phyloP scores from a whole-genome alignment of 2,888 invertebrate genomes.

The Zygothrica quintamaculata region DNA sequence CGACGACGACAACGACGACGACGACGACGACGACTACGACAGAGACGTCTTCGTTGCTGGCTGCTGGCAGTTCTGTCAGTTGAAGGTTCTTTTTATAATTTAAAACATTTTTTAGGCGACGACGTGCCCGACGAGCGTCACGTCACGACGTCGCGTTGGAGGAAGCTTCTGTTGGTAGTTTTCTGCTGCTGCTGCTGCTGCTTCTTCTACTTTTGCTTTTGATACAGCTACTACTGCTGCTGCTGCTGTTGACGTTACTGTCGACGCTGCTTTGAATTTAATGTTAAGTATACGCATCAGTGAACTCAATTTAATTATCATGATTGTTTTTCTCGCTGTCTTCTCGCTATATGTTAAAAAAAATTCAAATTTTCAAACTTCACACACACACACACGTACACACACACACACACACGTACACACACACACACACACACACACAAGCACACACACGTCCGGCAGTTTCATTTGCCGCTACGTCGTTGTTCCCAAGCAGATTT shows the following conservation, averaged over 20 bases:
- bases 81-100: conserved; percentile 71
- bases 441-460: conserved; percentile 30
- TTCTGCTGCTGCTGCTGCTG: conserved; percentile 9
- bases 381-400: conserved; percentile 53
- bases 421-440: neutral
- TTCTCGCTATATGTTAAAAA: conserved; percentile 48
- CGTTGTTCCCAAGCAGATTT: conserved; percentile 63
- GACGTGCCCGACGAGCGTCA: conserved; percentile 23
- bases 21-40: conserved; percentile 24
- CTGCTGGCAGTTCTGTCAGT: conserved; percentile 53
- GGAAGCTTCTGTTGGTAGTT: conserved; percentile 47
- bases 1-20: no score
- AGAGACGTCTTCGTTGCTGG: conserved; percentile 31
- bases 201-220: conserved; percentile 41
- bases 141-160: conserved; percentile 22
- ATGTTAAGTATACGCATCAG: conserved; percentile 83
- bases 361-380: conserved; percentile 71
- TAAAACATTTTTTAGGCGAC: conserved; percentile 54
- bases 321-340: conserved; percentile 72
- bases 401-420: conserved; percentile 22
- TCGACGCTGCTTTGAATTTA: conserved; percentile 59
- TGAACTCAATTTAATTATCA: conserved; percentile 80
- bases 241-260: conserved; percentile 23
- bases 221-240: conserved; percentile 25
- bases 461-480: conserved; percentile 18